Evolutionary conservation across 2,113 vertebrate genomes (phyloP), one percentile per base, ranked within the genome.

Genomic region (Ictalurus punctatus): DNA sequence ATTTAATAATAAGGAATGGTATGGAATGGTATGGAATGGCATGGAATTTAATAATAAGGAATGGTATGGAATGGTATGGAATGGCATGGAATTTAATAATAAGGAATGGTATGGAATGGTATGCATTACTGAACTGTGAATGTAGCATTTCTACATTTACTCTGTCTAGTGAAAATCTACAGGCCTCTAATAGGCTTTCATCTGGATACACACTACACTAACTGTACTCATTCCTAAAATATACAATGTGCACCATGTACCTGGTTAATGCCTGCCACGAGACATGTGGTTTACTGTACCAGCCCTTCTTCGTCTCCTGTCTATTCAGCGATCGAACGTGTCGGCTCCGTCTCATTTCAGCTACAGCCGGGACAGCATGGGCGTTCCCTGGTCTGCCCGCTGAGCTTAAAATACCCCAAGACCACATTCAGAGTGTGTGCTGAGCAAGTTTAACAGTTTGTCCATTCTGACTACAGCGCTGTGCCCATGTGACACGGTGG

Each of bases 351-450:
- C 87, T 87, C 63, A 30, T 81, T 91, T 52, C 73, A 63, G 84
- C 88, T 65, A 40, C 56, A 90, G 85, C 30, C 78, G 9, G 79
- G 88, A 91, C 86, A 71, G 76, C 78, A 85, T 86, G 88, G 86
- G 90, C 88, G 88, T 88, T 86, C 87, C 86, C 83, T 59, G 63
- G 78, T 65, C 80, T 85, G 59, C 88, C 65, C 48, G 74, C 67
- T 54, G 79, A 69, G 87, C 87, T 85, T 86, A 90, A 92, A 90
- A 92, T 87, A 92, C 90, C 86, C 90, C 17, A 52, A 59, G 88
- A 86, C 86, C 58, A 83, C 56, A 17, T 90, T 86, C 88, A 84
- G 82, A 87, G 61, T 87, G 89, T 89, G 79, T 10, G 40, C 81
- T 34, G 73, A 91, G 87, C 25, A 63, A 87, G 85, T 89, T 91